Evolutionary conservation across 2,113 vertebrate species (phyloP), one percentile per base, ranked within the genome.

Genomic region (Microtus richardsoni): DNA sequence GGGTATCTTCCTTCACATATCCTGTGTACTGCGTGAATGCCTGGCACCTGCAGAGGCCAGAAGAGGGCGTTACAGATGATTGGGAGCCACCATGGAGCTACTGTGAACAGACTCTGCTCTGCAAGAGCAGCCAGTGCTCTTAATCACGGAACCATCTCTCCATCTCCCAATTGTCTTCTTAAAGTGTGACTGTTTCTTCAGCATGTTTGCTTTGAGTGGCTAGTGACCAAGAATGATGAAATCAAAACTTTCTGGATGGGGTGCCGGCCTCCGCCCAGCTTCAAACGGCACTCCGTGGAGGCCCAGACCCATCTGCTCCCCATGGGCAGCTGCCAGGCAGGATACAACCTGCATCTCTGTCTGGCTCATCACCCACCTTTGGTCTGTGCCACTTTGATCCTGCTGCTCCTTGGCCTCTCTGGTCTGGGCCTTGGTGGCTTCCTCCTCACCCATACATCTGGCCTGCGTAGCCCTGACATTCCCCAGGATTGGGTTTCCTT

Each of bases 401-500:
- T 98, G 91, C 88, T 98, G 93, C 97, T 97, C 28, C 97, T 98
- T 92, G 97, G 97, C 62, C 78, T 98, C 36, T 97, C 98, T 0
- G 98, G 97, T 91, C 74, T 97, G 60, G 96, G 97, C 86, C 97
- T 97, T 54, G 93, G 96, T 21, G 83, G 96, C 94, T 98, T 97
- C 71, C 96, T 98, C 39, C 95, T 93, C 70, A 97, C 97, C 44
- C 97, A 98, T n/a, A 95, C 94, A 49, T 96, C 97, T 58, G 97
- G 93, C n/a, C 83, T 98, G 19, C 97, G 97, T 36, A 97, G 97
- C 89, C 97, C 98, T 74, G 98, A 98, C 82, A 91, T 98, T 60
- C 97, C 97, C 14, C 96, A 98, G 98, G 98, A 98, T 85, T 98
- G 98, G 97, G 96, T 98, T 71, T 94, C 97, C 77, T 97, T 98